Evolutionary conservation across 2,113 vertebrate genomes (phyloP).

Genomic region (Collichthys lucidus): DNA sequence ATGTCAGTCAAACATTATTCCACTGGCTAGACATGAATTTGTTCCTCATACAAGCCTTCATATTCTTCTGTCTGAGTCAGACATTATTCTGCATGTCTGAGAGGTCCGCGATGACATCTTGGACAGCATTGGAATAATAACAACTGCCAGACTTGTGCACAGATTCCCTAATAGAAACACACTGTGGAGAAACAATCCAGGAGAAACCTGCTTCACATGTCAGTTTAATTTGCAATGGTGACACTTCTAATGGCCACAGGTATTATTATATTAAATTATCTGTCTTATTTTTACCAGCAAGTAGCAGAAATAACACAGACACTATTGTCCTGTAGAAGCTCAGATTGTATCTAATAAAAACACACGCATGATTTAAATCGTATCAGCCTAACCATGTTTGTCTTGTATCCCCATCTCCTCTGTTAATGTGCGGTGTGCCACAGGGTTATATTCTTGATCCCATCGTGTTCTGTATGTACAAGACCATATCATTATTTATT

Average conservation of each 20-base stretch:
- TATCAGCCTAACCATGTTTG: no score
- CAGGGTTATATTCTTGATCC: slow-evolving; percentile 18
- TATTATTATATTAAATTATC: background rate
- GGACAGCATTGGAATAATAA: slow-evolving; percentile 2
- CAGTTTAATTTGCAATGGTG: background rate
- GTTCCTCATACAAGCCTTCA: background rate
- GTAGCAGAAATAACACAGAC: no score
- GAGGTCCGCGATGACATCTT: slow-evolving; percentile 5
- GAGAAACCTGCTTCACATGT: background rate
- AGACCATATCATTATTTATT: background rate
- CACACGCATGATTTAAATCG: no score
- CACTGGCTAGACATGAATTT: slow-evolving; percentile 33
- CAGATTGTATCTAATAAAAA: no score
- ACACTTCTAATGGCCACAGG: no score
- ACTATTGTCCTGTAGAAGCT: no score
- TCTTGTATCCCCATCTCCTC: background rate
- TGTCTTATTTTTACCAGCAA: background rate
- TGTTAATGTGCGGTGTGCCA: slow-evolving; percentile 1
- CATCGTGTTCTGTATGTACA: background rate
- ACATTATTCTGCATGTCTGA: slow-evolving; percentile 3
- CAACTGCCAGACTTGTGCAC: slow-evolving; percentile 1
- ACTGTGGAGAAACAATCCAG: background rate
- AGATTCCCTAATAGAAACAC: slow-evolving; percentile 7
- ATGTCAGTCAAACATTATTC: slow-evolving; percentile 6
- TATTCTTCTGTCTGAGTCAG: slow-evolving; percentile 9